Percentiles rank a stretch among this genome's conserved stretches.
Evolutionary conservation across 2,888 invertebrate genomes (phyloP).

Genomic region (Physocephala rufipes): DNA sequence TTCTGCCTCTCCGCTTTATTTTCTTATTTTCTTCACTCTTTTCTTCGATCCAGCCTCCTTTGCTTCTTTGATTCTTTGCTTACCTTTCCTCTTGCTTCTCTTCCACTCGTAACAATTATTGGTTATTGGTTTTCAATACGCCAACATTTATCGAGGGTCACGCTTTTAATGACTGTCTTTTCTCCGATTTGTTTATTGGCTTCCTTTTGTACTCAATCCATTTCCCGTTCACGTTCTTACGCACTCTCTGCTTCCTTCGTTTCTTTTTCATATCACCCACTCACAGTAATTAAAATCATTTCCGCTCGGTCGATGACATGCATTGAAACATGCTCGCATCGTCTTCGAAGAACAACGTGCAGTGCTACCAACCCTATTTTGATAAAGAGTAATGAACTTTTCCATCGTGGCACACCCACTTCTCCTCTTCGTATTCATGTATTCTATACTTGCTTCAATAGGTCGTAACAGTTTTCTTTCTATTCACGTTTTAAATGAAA

Average conservation of each 20-base stretch:
- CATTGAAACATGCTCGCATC: background rate
- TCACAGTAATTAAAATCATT: conserved; percentile 2
- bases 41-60: too few species aligned
- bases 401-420: too few species aligned
- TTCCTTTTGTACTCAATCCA: background rate
- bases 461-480: background rate
- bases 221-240: background rate
- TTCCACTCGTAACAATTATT: background rate
- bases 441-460: background rate
- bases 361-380: background rate
- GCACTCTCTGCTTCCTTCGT: background rate
- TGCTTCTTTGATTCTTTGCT: background rate
- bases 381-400: conserved; percentile 6
- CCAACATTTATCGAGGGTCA: background rate
- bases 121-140: background rate
- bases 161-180: conserved; percentile 2
- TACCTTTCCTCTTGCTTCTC: background rate
- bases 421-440: background rate
- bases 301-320: conserved; percentile 15
- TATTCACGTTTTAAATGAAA: background rate
- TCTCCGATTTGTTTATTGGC: background rate
- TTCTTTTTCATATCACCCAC: background rate
- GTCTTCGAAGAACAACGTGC: conserved; percentile 4
- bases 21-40: background rate
- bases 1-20: background rate